Evolutionary conservation across 2,113 vertebrate species (phyloP).

Genomic region (Spea multiplicata): DNA sequence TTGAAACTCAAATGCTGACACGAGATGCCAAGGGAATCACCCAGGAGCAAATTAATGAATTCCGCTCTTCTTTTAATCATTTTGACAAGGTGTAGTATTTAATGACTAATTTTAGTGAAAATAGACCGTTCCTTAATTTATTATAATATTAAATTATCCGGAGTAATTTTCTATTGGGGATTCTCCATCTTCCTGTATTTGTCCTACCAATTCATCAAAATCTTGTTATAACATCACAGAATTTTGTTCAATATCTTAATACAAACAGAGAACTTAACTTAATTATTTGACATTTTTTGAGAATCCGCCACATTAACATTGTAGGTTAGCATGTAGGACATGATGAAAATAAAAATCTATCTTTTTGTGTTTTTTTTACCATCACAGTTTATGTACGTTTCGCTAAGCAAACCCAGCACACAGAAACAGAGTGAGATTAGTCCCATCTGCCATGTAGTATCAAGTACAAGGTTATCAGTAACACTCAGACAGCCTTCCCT

Average conservation of each 20-base stretch:
- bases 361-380: too few relatives aligned
- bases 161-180: too few relatives aligned
- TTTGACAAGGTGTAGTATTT: conserved; percentile 86
- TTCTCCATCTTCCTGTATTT: too few relatives aligned
- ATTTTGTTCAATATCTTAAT: too few relatives aligned
- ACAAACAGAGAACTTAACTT: too few relatives aligned
- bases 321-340: too few relatives aligned
- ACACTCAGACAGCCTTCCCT: conserved; percentile 8
- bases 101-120: not conserved
- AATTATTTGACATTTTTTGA: too few relatives aligned
- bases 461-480: conserved; percentile 14
- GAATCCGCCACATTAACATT: too few relatives aligned
- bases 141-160: too few relatives aligned
- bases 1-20: conserved; percentile 95
- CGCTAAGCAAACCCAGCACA: not conserved
- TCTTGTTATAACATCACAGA: too few relatives aligned
- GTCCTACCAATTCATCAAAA: too few relatives aligned
- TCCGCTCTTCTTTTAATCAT: conserved; percentile 96
- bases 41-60: conserved; percentile 97
- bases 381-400: not conserved
- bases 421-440: not conserved
- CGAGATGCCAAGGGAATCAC: conserved; percentile 97
- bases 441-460: conserved; percentile 4
- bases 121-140: not conserved
- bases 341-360: too few relatives aligned